Evolutionary conservation across 2,113 vertebrate species (phyloP), one percentile per base, ranked within the genome.

Genomic region (Saimiri boliviensis): DNA sequence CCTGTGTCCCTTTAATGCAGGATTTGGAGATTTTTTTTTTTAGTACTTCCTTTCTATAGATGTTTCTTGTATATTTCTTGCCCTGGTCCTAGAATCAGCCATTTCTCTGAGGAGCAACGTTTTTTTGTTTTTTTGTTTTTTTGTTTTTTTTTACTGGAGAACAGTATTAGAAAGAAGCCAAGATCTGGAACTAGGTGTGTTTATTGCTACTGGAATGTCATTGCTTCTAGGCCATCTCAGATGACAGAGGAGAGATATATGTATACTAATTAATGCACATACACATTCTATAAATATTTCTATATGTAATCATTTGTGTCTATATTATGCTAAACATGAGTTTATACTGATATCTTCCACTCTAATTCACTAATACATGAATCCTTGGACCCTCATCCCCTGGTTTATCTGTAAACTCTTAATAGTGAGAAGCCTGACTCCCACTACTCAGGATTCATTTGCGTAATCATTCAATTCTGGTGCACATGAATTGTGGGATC

Each of bases 401-500:
- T 3, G 4, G 7, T 7, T 42, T 17, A n/a, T 10, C 16, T 37
- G 30, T 20, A 12, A 30, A 35, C 25, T 12, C 30, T 23, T 23
- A 5, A 3, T 11, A 8, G 32, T 8, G 45, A n/a, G n/a, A n/a
- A 8, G 45, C 35, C 56, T 14, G 45, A n/a, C 30, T 37, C 66
- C 49, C 3, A 2, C 21, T 8, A 5, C 3, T 5, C 4, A 30
- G 11, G 12, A 0, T 6, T 30, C 13, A 7, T 5, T 70, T 21
- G 1, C 20, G 47, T 20, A 0, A 30, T 12, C 6, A 1, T 20
- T 42, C 49, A 1, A 0, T 27, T 4, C 73, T 35, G 3, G 8
- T 2, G 45, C 1, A 2, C 23, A 2, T 1, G 2, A 1, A 0
- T 2, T 0, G 3, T 47, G 68, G 68, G 8, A 10, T 25, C 58